Evolutionary conservation across 2,888 invertebrate species (phyloP), one percentile per base, ranked within the genome.

Genomic region (Netelia inedita): DNA sequence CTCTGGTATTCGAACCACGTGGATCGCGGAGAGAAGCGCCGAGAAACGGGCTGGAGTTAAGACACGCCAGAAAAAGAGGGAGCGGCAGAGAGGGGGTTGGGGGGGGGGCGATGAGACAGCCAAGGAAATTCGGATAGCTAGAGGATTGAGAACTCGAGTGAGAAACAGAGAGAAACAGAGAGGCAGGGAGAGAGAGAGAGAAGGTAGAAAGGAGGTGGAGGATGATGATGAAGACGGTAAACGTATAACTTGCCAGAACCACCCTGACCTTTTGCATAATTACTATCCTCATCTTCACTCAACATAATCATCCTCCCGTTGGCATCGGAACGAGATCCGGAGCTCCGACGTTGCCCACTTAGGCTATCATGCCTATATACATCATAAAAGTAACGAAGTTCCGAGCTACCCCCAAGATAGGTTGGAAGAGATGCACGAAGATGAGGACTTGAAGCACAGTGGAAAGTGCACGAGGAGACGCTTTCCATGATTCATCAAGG

Each of bases 1-100:
- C 71, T 82, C 84, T 86, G 89, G 90, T 89, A 90, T 90, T 90
- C 89, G 81, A 89, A 90, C 89, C 90, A 90, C 90, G 90, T 90
- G 90, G 90, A 74, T 23, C 61, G 53, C 79, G 68, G 63, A 65
- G 59, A 57, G 72, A 68, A 59, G 71, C 68, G 68, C 66, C 78
- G 73, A 74, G 78, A 66, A 66, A 55, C 68, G 59, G 35, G 59
- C 59, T 66, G 41, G 59, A 79, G 74, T 79, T 79, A 66, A 79
- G 85, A 81, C 84, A 55, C 81, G 66, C 59, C 68, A 50, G 55
- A 21, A 53, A 65, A 46, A 65, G 68, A 61, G 72, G 61, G 35
- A 53, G 66, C 21, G 55, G 75, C 9, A 14, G 43, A 23, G 14
- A 28, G 11, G 19, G 14, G n/a, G 43, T 9, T 5, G 2, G 6